Conservation (phyloP, 1,140 invertebrate genomes). For the Megalopta genalis region DNA sequence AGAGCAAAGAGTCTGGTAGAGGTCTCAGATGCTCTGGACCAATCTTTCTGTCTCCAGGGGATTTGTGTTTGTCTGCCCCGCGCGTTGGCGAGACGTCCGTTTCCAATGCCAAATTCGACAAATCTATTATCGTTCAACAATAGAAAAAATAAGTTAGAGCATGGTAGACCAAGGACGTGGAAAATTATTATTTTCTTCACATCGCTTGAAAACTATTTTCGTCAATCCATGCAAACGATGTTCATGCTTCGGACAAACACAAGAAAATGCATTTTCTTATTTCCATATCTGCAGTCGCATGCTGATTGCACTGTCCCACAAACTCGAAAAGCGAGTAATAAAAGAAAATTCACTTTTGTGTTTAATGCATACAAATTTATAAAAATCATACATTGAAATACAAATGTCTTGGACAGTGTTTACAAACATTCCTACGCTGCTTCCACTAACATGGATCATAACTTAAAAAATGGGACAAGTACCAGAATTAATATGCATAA, state of each 20-base stretch:
- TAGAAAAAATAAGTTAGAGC: neutral
- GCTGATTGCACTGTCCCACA: neutral
- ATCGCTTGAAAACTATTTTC: conserved; percentile 8
- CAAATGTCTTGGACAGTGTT: too few relatives aligned
- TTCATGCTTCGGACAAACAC: conserved; percentile 37
- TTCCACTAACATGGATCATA: neutral
- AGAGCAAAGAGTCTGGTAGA: conserved; percentile 91
- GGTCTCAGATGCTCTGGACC: conserved; percentile 84
- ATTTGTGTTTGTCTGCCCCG: conserved; percentile 77
- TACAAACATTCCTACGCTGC: neutral
- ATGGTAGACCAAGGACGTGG: neutral
- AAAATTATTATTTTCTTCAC: conserved; percentile 5
- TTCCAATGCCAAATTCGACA: conserved; percentile 88
- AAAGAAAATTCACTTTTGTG: too few relatives aligned
- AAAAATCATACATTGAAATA: too few relatives aligned
- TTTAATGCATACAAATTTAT: too few relatives aligned
- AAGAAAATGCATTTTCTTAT: neutral
- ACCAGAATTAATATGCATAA: neutral
- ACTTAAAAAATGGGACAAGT: neutral
- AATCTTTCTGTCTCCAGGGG: conserved; percentile 80
- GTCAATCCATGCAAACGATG: conserved; percentile 41
- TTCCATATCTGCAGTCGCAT: neutral
- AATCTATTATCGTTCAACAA: conserved; percentile 80
- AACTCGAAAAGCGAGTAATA: too few relatives aligned
- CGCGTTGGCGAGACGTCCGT: conserved; percentile 82